Conservation (phyloP, 2,797 vertebrate genomes). For the Sebastes glaucus region DNA sequence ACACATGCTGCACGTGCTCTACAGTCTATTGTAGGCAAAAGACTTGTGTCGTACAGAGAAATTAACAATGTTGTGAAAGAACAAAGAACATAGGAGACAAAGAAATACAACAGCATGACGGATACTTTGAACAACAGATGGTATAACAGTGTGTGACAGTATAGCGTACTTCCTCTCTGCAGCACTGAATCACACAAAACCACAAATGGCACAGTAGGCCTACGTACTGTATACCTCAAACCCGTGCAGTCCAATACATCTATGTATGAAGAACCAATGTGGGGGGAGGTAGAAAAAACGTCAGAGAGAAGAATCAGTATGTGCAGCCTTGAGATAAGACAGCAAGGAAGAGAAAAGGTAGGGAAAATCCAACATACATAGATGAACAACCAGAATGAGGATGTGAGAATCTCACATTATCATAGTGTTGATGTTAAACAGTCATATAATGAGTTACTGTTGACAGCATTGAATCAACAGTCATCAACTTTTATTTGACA, state of each 20-base stretch:
- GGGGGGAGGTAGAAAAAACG: not conserved
- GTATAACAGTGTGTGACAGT: conserved; percentile 21
- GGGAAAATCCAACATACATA: not conserved
- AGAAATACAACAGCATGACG: not conserved
- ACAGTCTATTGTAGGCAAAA: conserved; percentile 16
- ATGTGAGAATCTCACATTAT: not conserved
- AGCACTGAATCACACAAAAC: conserved; percentile 38
- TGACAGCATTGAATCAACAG: not conserved
- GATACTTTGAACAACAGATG: conserved; percentile 48
- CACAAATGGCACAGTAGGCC: conserved; percentile 23
- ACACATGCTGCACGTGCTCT: conserved; percentile 18
- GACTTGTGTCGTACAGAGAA: conserved; percentile 1
- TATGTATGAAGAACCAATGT: not conserved
- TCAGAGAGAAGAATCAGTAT: not conserved
- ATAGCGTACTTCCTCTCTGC: conserved; percentile 48
- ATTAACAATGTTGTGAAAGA: conserved; percentile 20
- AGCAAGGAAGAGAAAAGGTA: not conserved
- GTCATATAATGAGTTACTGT: not conserved
- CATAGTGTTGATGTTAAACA: not conserved
- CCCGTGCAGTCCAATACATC: not conserved
- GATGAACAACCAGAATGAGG: not conserved
- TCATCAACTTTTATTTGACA: not conserved
- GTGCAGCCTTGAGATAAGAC: conserved; percentile 47
- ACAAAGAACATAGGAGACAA: conserved; percentile 12
- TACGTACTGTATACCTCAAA: not conserved